Percentiles rank a stretch among this genome's conserved stretches.
These are phyloP conservation scores for Drosophila lowei DNA, from an alignment of 1,140 invertebrate species.

Conservation along the genomic window DNA sequence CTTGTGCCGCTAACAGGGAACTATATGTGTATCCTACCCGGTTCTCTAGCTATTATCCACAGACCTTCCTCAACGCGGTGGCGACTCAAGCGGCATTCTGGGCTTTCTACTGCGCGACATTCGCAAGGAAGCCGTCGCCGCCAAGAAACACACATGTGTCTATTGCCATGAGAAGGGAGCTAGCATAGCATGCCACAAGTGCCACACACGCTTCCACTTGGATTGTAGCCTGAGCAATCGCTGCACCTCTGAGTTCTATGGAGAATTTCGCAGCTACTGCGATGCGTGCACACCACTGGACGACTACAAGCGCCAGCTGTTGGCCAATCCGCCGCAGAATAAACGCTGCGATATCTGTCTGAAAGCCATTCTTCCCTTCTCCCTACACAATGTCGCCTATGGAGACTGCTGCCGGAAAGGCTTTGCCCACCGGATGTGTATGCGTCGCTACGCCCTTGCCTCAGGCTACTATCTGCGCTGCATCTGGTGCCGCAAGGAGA, in stretches of 20 bases:
- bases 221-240: constrained; percentile 33
- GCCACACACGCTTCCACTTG: constrained; percentile 52
- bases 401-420: constrained; percentile 67
- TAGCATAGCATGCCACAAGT: constrained; percentile 49
- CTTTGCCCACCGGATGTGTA: constrained; percentile 58
- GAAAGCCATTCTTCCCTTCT: constrained; percentile 8
- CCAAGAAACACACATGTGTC: constrained; percentile 31
- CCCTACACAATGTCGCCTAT: constrained; percentile 22
- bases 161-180: constrained; percentile 51
- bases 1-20: too few relatives aligned
- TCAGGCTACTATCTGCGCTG: constrained; percentile 74
- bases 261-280: constrained; percentile 52
- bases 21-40: background rate
- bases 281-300: constrained; percentile 41
- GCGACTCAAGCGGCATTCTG: constrained; percentile 60
- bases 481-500: constrained; percentile 59
- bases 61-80: constrained; percentile 58
- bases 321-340: constrained; percentile 16
- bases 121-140: constrained; percentile 39
- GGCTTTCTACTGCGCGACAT: constrained; percentile 70
- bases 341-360: constrained; percentile 56
- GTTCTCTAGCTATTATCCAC: constrained; percentile 58
- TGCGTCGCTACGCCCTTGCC: constrained; percentile 56
- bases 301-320: constrained; percentile 26
- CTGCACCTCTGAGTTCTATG: constrained; percentile 41